Conservation (phyloP, 2,797 vertebrate species). For the Ambastaia sidthimunki region DNA sequence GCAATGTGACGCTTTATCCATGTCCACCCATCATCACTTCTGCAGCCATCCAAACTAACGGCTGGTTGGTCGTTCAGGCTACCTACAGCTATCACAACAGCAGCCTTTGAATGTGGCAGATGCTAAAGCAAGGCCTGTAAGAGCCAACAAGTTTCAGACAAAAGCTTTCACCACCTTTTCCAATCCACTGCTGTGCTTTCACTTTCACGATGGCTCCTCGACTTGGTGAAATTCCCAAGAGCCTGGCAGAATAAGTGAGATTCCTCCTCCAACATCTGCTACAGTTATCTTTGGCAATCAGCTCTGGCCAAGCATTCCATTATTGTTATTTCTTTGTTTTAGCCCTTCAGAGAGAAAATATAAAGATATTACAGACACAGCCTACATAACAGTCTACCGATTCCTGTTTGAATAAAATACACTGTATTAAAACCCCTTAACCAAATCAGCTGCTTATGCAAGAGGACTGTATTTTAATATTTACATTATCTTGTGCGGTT, state of each 20-base stretch:
- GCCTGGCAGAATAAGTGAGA: constrained; percentile 64
- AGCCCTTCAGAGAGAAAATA: constrained; percentile 68
- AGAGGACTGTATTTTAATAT: not conserved
- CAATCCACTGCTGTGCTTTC: constrained; percentile 7
- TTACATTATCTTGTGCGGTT: not conserved
- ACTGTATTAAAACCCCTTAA: constrained; percentile 21
- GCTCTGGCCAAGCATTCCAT: constrained; percentile 66
- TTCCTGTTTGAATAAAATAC: constrained; percentile 37
- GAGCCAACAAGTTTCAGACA: constrained; percentile 58
- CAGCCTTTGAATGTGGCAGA: constrained; percentile 19
- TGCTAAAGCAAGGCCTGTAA: constrained; percentile 43
- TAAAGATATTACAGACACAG: constrained; percentile 57
- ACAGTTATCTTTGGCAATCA: constrained; percentile 65
- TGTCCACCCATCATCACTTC: constrained; percentile 22
- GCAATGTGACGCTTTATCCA: constrained; percentile 24
- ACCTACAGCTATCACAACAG: constrained; percentile 18
- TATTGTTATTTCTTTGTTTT: constrained; percentile 68
- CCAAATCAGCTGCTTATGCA: constrained; percentile 14
- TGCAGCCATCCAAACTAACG: constrained; percentile 31
- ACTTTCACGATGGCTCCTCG: constrained; percentile 49
- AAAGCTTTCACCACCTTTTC: constrained; percentile 51
- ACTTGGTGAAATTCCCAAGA: constrained; percentile 57
- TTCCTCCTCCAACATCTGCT: constrained; percentile 69
- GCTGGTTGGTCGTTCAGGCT: constrained; percentile 40
- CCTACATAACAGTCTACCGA: constrained; percentile 37